Conservation (phyloP, 2,113 vertebrate species). For the Protobothrops flavoviridis region DNA sequence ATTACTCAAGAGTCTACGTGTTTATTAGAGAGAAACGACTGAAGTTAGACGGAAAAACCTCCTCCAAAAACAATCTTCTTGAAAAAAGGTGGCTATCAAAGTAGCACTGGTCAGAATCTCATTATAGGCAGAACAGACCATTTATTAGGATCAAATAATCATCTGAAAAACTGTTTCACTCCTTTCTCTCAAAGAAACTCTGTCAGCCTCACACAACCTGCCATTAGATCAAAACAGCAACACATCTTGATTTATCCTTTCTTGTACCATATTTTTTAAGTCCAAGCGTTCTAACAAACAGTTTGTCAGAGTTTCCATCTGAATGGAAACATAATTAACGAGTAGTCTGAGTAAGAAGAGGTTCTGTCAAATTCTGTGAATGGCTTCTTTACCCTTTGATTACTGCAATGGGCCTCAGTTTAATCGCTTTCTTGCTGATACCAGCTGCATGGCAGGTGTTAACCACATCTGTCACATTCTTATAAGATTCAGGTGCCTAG, state of each 20-base stretch:
- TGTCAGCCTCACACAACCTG: conserved; percentile 2
- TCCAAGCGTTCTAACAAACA: conserved; percentile 21
- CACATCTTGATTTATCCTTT: conserved; percentile 14
- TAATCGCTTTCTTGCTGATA: conserved; percentile 98
- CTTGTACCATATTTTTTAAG: conserved; percentile 19
- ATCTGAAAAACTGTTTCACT: background rate
- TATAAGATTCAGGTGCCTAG: conserved; percentile 96
- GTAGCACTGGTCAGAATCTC: background rate
- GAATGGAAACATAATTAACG: conserved; percentile 30
- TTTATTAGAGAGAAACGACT: background rate
- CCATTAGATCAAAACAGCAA: conserved; percentile 5
- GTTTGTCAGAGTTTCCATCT: conserved; percentile 20
- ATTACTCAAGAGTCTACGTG: background rate
- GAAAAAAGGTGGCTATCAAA: background rate
- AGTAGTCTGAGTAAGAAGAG: conserved; percentile 31
- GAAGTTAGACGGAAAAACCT: background rate
- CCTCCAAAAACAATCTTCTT: background rate
- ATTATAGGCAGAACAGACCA: too few species aligned
- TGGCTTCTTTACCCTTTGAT: conserved; percentile 87
- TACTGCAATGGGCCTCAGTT: conserved; percentile 93
- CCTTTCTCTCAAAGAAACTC: conserved; percentile 21
- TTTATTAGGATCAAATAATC: background rate
- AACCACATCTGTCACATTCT: conserved; percentile 96
- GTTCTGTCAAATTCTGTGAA: conserved; percentile 38
- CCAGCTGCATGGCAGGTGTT: conserved; percentile 95